Evolutionary conservation across 2,888 invertebrate species (phyloP).

Genomic region (Folsomia candida): DNA sequence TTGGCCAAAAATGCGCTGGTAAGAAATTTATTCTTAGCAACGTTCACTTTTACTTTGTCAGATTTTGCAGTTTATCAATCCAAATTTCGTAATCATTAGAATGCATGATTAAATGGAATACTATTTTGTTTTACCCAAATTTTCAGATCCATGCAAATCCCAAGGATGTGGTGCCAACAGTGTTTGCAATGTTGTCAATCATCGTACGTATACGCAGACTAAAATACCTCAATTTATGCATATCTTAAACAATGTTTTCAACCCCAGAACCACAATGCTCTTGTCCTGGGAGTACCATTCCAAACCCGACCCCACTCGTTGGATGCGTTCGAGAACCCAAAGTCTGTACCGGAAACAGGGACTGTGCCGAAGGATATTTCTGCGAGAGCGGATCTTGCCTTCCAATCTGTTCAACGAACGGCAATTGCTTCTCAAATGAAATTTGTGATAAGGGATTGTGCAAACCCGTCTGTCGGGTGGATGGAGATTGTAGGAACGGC

Average conservation of each 20-base stretch:
- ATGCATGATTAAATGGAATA: too few relatives aligned
- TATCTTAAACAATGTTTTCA: too few relatives aligned
- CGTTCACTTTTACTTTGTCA: too few relatives aligned
- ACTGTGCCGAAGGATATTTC: conserved; percentile 68
- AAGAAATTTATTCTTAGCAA: too few relatives aligned
- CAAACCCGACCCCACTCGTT: conserved; percentile 82
- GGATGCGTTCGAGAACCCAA: conserved; percentile 79
- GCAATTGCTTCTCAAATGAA: conserved; percentile 78
- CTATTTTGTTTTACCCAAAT: too few relatives aligned
- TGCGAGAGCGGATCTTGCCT: conserved; percentile 71
- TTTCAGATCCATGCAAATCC: conserved; percentile 39
- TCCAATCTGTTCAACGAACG: conserved; percentile 72
- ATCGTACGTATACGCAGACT: conserved; percentile 53
- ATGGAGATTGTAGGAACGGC: conserved; percentile 80
- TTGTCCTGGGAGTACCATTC: conserved; percentile 70
- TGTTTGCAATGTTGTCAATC: conserved; percentile 69
- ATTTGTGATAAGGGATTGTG: conserved; percentile 76
- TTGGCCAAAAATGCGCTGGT: conserved; percentile 46
- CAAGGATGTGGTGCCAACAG: conserved; percentile 67
- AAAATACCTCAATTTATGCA: not conserved
- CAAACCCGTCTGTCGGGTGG: conserved; percentile 76
- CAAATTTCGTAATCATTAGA: too few relatives aligned
- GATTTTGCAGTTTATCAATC: too few relatives aligned
- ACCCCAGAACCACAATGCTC: conserved; percentile 66
- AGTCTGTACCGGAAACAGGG: conserved; percentile 72